A percentile compares a stretch with the other conserved stretches of the same genome.
Evolutionary conservation across 64 coral and sea anemone genomes (phyloP).

Genomic region (Stylophora pistillata): DNA sequence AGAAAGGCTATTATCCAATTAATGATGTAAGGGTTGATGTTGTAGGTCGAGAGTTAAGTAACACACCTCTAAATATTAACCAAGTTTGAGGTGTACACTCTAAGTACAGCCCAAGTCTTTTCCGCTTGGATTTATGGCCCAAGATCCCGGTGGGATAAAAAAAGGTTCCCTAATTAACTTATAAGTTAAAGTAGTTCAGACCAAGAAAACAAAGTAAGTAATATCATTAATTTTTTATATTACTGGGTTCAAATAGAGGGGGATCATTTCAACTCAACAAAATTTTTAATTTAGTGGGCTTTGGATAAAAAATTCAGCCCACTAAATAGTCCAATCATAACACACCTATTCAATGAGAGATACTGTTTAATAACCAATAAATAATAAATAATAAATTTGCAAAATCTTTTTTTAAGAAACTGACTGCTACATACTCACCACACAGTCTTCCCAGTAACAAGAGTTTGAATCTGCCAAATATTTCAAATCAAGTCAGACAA

Average conservation of each 20-base stretch:
- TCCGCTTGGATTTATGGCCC: too few species aligned
- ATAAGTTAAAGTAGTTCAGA: not conserved
- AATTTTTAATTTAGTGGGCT: too few species aligned
- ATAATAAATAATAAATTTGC: not conserved
- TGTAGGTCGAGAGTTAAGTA: not conserved
- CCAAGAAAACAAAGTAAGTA: not conserved
- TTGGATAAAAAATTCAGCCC: too few species aligned
- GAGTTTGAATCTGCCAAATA: constrained; percentile 22
- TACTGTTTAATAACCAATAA: too few species aligned
- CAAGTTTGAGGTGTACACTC: too few species aligned
- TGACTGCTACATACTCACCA: not conserved
- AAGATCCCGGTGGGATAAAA: too few species aligned
- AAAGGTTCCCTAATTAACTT: too few species aligned
- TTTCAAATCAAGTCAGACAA: not conserved
- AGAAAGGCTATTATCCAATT: too few species aligned
- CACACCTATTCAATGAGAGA: not conserved
- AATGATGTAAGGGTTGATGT: too few species aligned
- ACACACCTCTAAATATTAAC: not conserved
- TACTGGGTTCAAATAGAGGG: not conserved
- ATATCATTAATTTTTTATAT: not conserved
- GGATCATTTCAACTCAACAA: too few species aligned
- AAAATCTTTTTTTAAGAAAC: not conserved
- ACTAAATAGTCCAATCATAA: too few species aligned
- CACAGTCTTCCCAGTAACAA: not conserved
- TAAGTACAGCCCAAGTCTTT: too few species aligned